These are phyloP conservation scores for Myoxocephalus aenaeus DNA, from an alignment of 2,797 vertebrate species.

Conservation along the genomic window DNA sequence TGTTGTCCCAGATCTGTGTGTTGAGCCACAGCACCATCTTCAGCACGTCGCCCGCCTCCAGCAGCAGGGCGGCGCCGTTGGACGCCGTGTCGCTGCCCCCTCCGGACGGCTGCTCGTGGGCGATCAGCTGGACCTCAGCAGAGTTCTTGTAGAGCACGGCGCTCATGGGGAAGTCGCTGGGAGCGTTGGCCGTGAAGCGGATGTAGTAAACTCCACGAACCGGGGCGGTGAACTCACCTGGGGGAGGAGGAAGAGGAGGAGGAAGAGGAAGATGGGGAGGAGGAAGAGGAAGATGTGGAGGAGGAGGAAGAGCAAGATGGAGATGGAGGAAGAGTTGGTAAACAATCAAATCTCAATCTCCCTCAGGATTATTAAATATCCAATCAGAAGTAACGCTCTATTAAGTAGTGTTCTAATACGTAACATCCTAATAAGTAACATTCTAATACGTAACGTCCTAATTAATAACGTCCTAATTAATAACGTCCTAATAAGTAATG, in stretches of 20 bases:
- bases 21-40: slow-evolving; percentile 55
- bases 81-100: slow-evolving; percentile 68
- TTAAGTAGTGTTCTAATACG: too few species aligned
- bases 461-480: too few species aligned
- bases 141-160: slow-evolving; percentile 61
- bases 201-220: slow-evolving; percentile 66
- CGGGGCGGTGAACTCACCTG: slow-evolving; percentile 65
- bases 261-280: neutral
- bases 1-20: slow-evolving; percentile 72
- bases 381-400: too few species aligned
- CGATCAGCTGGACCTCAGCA: slow-evolving; percentile 20
- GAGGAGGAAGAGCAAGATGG: too few species aligned
- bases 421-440: too few species aligned
- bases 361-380: too few species aligned
- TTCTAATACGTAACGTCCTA: too few species aligned
- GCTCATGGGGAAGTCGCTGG: slow-evolving; percentile 53
- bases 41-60: slow-evolving; percentile 61
- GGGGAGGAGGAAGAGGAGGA: too few species aligned
- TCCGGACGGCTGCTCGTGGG: slow-evolving; percentile 55
- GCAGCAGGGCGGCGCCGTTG: slow-evolving; percentile 65
- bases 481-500: too few species aligned
- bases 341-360: too few species aligned
- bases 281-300: too few species aligned
- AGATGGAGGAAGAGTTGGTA: too few species aligned
- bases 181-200: slow-evolving; percentile 59